These are phyloP conservation scores for Pandemis heparana DNA, from an alignment of 2,888 invertebrate species.

Conservation along the genomic window DNA sequence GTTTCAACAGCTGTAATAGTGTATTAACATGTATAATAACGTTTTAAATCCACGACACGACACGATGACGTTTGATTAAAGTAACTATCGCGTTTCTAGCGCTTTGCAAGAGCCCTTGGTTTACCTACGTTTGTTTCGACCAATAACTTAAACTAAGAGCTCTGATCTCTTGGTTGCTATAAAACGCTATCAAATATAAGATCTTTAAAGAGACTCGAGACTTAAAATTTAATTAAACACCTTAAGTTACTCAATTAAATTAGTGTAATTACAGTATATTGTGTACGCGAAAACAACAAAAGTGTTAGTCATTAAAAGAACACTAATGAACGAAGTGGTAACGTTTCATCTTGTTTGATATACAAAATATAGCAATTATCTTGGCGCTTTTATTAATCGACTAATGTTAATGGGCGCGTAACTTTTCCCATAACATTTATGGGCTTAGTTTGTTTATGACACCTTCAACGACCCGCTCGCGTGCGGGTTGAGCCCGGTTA, in stretches of 20 bases:
- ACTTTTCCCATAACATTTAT: conserved; percentile 38
- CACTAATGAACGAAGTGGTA: conserved; percentile 13
- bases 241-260: background rate
- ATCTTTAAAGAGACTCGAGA: background rate
- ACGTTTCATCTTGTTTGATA: background rate
- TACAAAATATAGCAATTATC: conserved; percentile 10
- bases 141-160: too few relatives aligned
- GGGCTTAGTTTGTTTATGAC: conserved; percentile 39
- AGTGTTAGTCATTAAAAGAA: background rate
- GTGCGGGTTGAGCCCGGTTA: conserved; percentile 27
- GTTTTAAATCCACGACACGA: background rate
- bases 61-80: background rate
- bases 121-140: too few relatives aligned
- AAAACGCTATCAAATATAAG: background rate
- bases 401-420: conserved; percentile 32
- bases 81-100: background rate
- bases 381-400: conserved; percentile 28
- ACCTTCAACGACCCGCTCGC: conserved; percentile 39
- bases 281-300: background rate
- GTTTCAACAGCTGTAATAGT: background rate
- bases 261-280: background rate
- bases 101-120: background rate
- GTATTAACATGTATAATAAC: background rate
- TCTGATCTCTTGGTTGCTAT: background rate
- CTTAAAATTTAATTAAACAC: background rate